These are phyloP conservation scores for Stratiomys singularior DNA, from an alignment of 2,888 invertebrate species.

Conservation along the genomic window DNA sequence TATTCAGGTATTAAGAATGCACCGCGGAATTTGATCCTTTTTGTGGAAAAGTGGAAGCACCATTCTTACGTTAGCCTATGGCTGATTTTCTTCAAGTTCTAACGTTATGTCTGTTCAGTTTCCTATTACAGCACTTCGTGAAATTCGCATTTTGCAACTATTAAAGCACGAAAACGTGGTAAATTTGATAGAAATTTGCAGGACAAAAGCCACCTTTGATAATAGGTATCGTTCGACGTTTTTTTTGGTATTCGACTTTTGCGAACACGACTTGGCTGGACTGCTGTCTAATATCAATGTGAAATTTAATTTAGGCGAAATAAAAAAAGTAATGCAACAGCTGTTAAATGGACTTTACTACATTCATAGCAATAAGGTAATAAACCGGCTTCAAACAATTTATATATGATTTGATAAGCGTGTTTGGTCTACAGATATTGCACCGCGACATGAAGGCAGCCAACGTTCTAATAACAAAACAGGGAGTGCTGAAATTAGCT, in stretches of 20 bases:
- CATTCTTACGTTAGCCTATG: too few species aligned
- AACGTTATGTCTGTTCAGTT: conserved; percentile 72
- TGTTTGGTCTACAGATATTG: conserved; percentile 74
- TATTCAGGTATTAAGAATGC: too few species aligned
- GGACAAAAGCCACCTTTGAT: conserved; percentile 81
- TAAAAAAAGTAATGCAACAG: conserved; percentile 93
- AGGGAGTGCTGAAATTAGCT: conserved; percentile 92
- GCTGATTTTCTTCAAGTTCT: too few species aligned
- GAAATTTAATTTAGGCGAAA: conserved; percentile 95
- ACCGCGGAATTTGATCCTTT: too few species aligned
- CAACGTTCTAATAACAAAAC: conserved; percentile 96
- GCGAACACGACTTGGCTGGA: conserved; percentile 98
- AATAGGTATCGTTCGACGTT: conserved; percentile 65
- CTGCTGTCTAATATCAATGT: conserved; percentile 94
- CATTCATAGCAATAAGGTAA: conserved; percentile 93
- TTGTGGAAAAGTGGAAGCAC: too few species aligned
- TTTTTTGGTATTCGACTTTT: conserved; percentile 97
- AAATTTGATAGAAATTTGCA: conserved; percentile 95
- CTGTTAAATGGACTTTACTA: conserved; percentile 89
- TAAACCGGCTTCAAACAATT: too few species aligned
- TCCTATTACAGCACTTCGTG: conserved; percentile 96
- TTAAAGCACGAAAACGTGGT: conserved; percentile 98
- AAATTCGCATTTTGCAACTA: conserved; percentile 94
- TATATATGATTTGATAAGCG: neutral
- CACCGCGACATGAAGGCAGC: conserved; percentile 99